Evolutionary conservation across 2,888 invertebrate species (phyloP).

Genomic region (Catocala sponsa): DNA sequence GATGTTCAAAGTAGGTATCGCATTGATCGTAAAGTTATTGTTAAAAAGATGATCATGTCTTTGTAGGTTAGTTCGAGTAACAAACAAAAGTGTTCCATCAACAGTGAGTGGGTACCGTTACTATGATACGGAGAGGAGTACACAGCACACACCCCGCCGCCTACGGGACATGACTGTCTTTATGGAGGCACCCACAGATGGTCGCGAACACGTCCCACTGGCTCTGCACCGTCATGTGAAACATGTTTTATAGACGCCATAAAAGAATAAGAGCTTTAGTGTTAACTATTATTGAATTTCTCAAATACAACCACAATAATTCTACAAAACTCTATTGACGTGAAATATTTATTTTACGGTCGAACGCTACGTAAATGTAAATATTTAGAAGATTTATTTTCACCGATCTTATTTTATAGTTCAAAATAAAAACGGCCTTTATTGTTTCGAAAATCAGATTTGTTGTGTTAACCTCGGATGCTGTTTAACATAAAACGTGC

Average conservation of each 20-base stretch:
- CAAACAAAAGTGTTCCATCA: constrained; percentile 23
- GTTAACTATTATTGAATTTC: constrained; percentile 60
- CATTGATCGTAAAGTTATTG: not conserved
- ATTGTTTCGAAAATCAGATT: constrained; percentile 47
- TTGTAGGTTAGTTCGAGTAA: constrained; percentile 10
- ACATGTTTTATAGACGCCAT: constrained; percentile 62
- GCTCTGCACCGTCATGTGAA: constrained; percentile 53
- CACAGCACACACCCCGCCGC: constrained; percentile 56
- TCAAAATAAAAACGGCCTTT: constrained; percentile 36
- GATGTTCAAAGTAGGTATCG: not conserved
- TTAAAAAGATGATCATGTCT: not conserved
- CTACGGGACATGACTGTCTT: constrained; percentile 64
- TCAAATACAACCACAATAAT: constrained; percentile 50
- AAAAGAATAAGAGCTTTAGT: constrained; percentile 62
- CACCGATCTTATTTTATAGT: constrained; percentile 35
- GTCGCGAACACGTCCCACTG: constrained; percentile 49
- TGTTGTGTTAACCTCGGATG: constrained; percentile 28
- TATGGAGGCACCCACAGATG: constrained; percentile 63
- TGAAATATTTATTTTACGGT: constrained; percentile 45
- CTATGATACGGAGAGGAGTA: constrained; percentile 22
- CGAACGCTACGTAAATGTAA: constrained; percentile 43
- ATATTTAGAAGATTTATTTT: constrained; percentile 50
- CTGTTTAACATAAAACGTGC: constrained; percentile 39
- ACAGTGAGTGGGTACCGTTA: constrained; percentile 37
- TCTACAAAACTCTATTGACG: constrained; percentile 40